Conservation (phyloP, 2,113 vertebrate genomes). For the Muntiacus reevesi region DNA sequence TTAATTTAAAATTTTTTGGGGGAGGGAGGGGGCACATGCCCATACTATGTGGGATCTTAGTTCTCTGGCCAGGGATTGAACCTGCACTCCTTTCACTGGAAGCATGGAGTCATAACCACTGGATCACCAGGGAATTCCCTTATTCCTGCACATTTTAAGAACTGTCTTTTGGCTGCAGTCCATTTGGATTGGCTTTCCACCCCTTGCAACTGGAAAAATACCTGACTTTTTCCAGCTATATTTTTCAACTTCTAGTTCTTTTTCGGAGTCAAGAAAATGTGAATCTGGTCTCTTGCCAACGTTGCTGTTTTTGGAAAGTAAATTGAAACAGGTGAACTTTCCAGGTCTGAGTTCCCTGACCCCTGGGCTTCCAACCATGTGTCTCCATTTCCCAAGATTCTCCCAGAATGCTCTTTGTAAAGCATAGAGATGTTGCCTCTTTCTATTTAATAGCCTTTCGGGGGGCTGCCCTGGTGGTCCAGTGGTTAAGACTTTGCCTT, state of each 20-base stretch:
- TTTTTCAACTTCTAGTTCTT: not conserved
- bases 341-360: not conserved
- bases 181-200: not conserved
- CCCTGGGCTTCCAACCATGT: not conserved
- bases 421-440: not conserved
- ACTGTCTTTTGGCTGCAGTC: not conserved
- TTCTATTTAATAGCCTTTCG: not conserved
- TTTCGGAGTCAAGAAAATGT: not conserved
- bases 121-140: not conserved
- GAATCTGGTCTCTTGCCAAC: not conserved
- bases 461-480: not conserved
- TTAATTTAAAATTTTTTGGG: not conserved
- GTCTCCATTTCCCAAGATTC: not conserved
- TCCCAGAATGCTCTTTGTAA: not conserved
- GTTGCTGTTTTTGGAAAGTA: not conserved
- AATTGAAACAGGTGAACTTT: not conserved
- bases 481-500: not conserved
- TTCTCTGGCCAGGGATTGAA: not conserved
- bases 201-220: not conserved
- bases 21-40: accelerated
- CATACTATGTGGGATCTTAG: not conserved
- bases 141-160: not conserved
- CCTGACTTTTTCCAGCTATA: not conserved
- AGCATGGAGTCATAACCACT: not conserved
- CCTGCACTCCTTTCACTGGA: not conserved